A percentile compares a stretch with the other conserved stretches of the same genome.
phyloP scores from a whole-genome alignment of 64 coral and sea anemone genomes.

The Actinia tenebrosa region DNA sequence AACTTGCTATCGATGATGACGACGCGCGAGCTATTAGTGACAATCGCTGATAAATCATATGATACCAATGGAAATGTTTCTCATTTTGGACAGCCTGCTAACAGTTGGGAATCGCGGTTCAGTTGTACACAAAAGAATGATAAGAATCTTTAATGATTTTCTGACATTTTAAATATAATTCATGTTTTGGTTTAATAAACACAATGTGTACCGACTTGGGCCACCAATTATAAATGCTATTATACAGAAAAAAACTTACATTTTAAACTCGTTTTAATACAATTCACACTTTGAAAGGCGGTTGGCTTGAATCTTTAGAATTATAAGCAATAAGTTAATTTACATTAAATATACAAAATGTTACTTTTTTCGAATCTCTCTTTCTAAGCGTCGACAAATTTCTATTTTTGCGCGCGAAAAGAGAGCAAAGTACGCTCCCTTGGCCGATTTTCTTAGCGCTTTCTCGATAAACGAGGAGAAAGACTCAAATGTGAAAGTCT shows the following conservation, averaged over 20 bases:
- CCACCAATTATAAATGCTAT: no score
- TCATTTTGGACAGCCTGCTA: background rate
- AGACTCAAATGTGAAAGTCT: constrained; percentile 18
- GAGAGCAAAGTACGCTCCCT: no score
- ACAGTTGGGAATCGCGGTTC: background rate
- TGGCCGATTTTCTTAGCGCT: background rate
- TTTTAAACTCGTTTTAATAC: no score
- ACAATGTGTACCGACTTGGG: background rate
- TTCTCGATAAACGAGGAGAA: background rate
- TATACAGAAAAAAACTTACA: no score
- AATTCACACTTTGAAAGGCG: no score
- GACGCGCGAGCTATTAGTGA: background rate
- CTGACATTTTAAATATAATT: background rate
- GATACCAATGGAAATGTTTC: background rate
- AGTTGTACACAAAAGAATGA: background rate
- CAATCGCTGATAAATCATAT: background rate
- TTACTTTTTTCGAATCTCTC: background rate
- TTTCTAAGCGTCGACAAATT: background rate
- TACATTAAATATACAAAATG: no score
- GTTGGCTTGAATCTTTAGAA: no score
- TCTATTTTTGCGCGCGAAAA: background rate
- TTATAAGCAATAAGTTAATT: no score
- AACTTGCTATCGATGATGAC: background rate
- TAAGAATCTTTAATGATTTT: background rate
- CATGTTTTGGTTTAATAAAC: background rate